Evolutionary conservation across 2,113 vertebrate genomes (phyloP).

Genomic region (Rhipidura dahli): DNA sequence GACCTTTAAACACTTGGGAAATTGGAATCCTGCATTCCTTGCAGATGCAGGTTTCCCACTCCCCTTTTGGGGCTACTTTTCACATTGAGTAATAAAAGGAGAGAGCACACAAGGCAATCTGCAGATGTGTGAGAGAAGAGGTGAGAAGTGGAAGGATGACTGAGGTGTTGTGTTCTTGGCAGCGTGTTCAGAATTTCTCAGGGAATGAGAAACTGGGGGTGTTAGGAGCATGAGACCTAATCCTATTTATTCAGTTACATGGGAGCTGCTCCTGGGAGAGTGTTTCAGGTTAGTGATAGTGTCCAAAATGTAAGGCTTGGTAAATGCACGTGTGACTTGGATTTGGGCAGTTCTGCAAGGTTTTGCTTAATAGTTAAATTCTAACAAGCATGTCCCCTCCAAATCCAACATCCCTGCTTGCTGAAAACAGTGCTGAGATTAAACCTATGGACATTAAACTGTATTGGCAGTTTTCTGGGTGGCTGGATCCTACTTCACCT

Average conservation of each 20-base stretch:
- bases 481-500: not conserved
- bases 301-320: not conserved
- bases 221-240: not conserved
- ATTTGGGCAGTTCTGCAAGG: not conserved
- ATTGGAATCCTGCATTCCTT: not conserved
- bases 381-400: not conserved
- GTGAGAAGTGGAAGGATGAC: not conserved
- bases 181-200: not conserved
- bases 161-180: not conserved
- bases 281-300: not conserved
- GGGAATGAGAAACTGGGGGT: not conserved
- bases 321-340: not conserved
- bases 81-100: fast-evolving
- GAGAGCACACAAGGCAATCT: not conserved
- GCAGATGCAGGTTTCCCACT: not conserved
- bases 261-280: fast-evolving
- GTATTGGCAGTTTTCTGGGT: not conserved
- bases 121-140: not conserved
- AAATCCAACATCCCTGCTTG: not conserved
- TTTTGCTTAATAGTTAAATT: not conserved
- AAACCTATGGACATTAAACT: not conserved
- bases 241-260: not conserved
- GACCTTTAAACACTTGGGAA: not conserved
- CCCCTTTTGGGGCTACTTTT: not conserved
- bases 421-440: not conserved